Evolutionary conservation across 1,140 invertebrate species (phyloP).

Genomic region (Eriosoma lanigerum): DNA sequence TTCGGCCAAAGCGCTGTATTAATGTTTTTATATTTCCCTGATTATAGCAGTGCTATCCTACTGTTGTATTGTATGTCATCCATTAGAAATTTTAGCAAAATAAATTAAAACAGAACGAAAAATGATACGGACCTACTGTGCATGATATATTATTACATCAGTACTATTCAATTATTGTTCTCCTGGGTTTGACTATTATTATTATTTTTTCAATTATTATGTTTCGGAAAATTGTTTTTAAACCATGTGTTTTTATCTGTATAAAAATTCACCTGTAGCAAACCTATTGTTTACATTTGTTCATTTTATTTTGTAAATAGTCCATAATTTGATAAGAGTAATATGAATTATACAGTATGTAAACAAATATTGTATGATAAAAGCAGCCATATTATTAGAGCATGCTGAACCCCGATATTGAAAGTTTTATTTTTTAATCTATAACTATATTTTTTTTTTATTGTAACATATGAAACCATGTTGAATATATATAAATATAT

Average conservation of each 20-base stretch:
- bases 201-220: slow-evolving; percentile 36
- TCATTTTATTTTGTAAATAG: slow-evolving; percentile 51
- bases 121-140: background rate
- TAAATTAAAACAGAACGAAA: background rate
- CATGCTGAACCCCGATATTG: background rate
- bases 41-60: background rate
- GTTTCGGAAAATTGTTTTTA: slow-evolving; percentile 27
- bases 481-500: background rate
- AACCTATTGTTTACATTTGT: slow-evolving; percentile 49
- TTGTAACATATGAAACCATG: slow-evolving; percentile 13
- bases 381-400: slow-evolving; percentile 37
- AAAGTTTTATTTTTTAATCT: slow-evolving; percentile 11
- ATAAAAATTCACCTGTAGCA: slow-evolving; percentile 36
- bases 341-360: slow-evolving; percentile 23
- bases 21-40: background rate
- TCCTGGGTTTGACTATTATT: slow-evolving; percentile 6
- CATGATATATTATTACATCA: background rate
- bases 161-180: slow-evolving; percentile 19
- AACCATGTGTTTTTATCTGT: slow-evolving; percentile 37
- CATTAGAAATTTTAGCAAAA: background rate
- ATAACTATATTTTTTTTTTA: background rate
- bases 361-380: background rate
- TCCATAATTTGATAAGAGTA: slow-evolving; percentile 2
- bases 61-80: too few relatives aligned
- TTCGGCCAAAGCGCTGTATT: background rate